Percentiles rank a stretch among this genome's conserved stretches.
Evolutionary conservation across 2,113 vertebrate species (phyloP).

Genomic region (Sapayoa aenigma): DNA sequence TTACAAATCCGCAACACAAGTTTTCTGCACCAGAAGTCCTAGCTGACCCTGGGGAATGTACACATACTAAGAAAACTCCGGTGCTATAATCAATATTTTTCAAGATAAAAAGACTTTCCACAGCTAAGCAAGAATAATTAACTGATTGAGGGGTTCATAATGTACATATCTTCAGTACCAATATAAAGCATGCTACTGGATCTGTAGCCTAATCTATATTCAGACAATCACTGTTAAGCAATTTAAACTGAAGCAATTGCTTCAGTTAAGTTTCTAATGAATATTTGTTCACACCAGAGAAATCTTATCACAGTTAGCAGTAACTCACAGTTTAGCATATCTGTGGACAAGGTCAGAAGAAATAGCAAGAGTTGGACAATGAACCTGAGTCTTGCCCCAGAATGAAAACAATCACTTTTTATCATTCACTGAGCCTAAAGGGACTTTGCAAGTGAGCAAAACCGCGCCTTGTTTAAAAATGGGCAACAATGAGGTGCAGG

Average conservation of each 20-base stretch:
- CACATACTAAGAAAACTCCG: neutral
- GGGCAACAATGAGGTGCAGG: neutral
- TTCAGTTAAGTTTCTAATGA: slow-evolving; percentile 16
- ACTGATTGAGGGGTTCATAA: neutral
- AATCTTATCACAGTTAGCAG: neutral
- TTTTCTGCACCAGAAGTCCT: neutral
- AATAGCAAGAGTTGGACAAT: neutral
- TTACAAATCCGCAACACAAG: neutral
- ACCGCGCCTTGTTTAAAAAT: neutral
- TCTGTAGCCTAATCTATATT: neutral
- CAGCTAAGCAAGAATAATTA: neutral
- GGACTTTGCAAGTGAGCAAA: neutral
- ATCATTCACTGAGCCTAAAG: neutral
- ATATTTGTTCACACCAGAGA: slow-evolving; percentile 19
- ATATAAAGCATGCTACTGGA: neutral
- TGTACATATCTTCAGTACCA: neutral
- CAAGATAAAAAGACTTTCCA: neutral
- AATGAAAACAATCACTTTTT: neutral
- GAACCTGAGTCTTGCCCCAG: neutral
- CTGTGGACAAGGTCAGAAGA: neutral
- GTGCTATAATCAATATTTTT: neutral
- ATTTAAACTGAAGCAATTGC: slow-evolving; percentile 9
- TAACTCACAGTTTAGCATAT: neutral
- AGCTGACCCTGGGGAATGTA: neutral
- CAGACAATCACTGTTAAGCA: neutral